These are phyloP conservation scores for Clostera curtula DNA, from an alignment of 2,888 invertebrate species.

Conservation along the genomic window DNA sequence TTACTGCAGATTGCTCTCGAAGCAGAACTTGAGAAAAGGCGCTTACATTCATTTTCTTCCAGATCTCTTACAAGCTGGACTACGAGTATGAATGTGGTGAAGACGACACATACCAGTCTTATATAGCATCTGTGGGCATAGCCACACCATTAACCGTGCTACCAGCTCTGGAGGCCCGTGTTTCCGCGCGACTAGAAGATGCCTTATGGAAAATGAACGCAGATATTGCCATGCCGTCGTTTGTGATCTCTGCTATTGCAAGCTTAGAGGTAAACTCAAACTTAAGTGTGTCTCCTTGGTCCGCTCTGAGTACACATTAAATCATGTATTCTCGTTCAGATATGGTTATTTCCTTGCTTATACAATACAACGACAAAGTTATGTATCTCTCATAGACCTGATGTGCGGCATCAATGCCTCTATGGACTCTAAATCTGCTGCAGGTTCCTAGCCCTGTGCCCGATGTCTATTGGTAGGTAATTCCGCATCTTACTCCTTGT, in stretches of 20 bases:
- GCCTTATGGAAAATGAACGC: conserved; percentile 60
- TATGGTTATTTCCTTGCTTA: too few species aligned
- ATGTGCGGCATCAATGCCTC: too few species aligned
- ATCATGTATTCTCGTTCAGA: too few species aligned
- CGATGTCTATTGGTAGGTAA: too few species aligned
- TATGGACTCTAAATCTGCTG: too few species aligned
- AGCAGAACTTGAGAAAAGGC: too few species aligned
- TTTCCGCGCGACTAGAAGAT: conserved; percentile 52
- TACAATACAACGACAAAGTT: too few species aligned
- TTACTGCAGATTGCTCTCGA: too few species aligned
- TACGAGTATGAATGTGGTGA: conserved; percentile 59
- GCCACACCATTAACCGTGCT: conserved; percentile 56
- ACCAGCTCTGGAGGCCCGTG: conserved; percentile 48
- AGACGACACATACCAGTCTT: conserved; percentile 58
- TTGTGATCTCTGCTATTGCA: conserved; percentile 53
- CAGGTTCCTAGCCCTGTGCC: too few species aligned
- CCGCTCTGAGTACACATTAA: conserved; percentile 1
- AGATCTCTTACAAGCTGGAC: conserved; percentile 60
- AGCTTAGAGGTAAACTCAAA: conserved; percentile 45
- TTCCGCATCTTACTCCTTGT: too few species aligned
- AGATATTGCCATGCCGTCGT: conserved; percentile 61
- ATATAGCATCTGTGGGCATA: conserved; percentile 48
- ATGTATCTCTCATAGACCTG: too few species aligned
- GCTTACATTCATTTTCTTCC: conserved; percentile 3
- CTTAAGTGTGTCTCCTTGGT: not conserved